phyloP scores from a whole-genome alignment of 2,888 invertebrate species.

The Morpho helenor region DNA sequence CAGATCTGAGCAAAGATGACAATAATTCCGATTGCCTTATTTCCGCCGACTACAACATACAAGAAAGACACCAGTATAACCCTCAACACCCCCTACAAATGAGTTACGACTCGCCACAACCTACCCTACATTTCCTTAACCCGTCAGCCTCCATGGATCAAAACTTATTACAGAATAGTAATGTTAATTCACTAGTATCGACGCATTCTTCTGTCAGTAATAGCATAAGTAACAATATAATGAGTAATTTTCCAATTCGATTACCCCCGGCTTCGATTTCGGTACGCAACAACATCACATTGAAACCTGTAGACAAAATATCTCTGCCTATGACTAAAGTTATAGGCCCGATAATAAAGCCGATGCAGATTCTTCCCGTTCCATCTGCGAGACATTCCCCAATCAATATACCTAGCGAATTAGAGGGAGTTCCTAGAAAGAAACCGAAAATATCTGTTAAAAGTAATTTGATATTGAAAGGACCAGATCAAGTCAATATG shows the following conservation, averaged over 20 bases:
- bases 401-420: constrained; percentile 48
- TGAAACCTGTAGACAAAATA: constrained; percentile 63
- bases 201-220: constrained; percentile 50
- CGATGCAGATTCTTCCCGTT: constrained; percentile 66
- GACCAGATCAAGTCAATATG: constrained; percentile 71
- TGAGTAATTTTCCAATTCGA: constrained; percentile 67
- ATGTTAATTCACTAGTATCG: constrained; percentile 48
- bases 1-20: constrained; percentile 63
- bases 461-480: constrained; percentile 71
- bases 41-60: constrained; percentile 55
- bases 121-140: constrained; percentile 58
- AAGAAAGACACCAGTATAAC: constrained; percentile 55
- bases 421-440: constrained; percentile 61
- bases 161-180: constrained; percentile 49
- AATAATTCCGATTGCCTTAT: constrained; percentile 64
- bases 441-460: constrained; percentile 76
- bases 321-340: constrained; percentile 56
- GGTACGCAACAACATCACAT: constrained; percentile 56
- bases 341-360: constrained; percentile 64
- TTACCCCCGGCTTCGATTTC: constrained; percentile 52
- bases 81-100: constrained; percentile 50
- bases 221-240: constrained; percentile 56
- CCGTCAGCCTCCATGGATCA: constrained; percentile 56
- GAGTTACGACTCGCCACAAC: constrained; percentile 48
- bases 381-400: constrained; percentile 65